These are phyloP conservation scores for Crocallis elinguaria DNA, from an alignment of 2,888 invertebrate genomes.

Conservation along the genomic window DNA sequence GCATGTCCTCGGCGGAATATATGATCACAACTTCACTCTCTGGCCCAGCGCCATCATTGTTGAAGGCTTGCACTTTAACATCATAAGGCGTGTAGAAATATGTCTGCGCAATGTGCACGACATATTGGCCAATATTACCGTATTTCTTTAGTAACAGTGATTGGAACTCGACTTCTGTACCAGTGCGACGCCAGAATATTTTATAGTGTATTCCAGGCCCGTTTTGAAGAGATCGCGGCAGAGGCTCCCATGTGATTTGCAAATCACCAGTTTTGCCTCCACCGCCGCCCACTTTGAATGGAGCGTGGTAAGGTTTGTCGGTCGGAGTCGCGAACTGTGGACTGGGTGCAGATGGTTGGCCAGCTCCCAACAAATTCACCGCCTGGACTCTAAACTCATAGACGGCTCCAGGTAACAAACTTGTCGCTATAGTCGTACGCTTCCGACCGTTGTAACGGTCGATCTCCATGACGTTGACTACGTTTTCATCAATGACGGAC, in stretches of 20 bases:
- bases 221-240: constrained; percentile 92
- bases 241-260: constrained; percentile 94
- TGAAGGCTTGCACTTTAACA: constrained; percentile 93
- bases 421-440: constrained; percentile 88
- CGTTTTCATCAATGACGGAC: constrained; percentile 87
- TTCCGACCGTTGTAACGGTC: constrained; percentile 92
- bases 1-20: constrained; percentile 96
- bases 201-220: constrained; percentile 96
- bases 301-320: constrained; percentile 91
- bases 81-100: constrained; percentile 94
- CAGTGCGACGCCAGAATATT: constrained; percentile 93
- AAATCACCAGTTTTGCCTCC: constrained; percentile 98
- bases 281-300: constrained; percentile 94
- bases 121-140: constrained; percentile 91
- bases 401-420: constrained; percentile 93
- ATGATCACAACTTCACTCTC: constrained; percentile 90
- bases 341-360: constrained; percentile 92
- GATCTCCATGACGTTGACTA: constrained; percentile 89
- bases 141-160: constrained; percentile 87
- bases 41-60: constrained; percentile 93
- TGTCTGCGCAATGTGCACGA: constrained; percentile 89
- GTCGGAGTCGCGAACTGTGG: constrained; percentile 94
- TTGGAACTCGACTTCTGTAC: constrained; percentile 91
- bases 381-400: constrained; percentile 96
- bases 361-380: constrained; percentile 93